These are phyloP conservation scores for Symphodus melops DNA, from an alignment of 2,113 vertebrate genomes.

Conservation along the genomic window DNA sequence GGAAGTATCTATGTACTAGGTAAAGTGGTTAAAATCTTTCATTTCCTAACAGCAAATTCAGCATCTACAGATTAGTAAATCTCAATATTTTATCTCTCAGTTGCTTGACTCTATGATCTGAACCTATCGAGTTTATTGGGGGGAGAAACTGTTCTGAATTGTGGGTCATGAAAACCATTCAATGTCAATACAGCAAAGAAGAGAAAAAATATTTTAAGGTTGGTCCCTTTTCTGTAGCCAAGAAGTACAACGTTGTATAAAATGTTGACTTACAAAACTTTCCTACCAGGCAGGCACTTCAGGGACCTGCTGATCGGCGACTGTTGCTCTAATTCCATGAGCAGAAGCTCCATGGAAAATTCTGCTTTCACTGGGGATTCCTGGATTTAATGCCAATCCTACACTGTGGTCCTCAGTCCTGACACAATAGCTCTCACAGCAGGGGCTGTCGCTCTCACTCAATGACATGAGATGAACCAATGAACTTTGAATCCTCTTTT, in stretches of 20 bases:
- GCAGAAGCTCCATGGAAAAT: constrained; percentile 16
- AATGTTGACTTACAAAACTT: background rate
- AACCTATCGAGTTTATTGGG: too few relatives aligned
- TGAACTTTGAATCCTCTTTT: constrained; percentile 28
- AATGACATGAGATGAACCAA: background rate
- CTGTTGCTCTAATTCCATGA: background rate
- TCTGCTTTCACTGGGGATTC: constrained; percentile 27
- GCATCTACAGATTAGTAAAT: too few relatives aligned
- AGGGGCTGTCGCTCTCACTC: constrained; percentile 12
- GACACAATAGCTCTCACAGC: constrained; percentile 20
- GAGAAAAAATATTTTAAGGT: background rate
- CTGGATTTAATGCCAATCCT: constrained; percentile 31
- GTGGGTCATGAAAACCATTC: background rate
- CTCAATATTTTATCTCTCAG: too few relatives aligned
- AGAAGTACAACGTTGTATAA: background rate
- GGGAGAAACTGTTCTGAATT: too few relatives aligned
- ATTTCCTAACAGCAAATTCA: too few relatives aligned
- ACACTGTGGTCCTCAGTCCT: background rate
- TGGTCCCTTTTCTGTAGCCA: background rate
- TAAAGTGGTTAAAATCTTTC: too few relatives aligned
- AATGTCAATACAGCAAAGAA: background rate
- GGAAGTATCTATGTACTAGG: too few relatives aligned
- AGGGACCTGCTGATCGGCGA: background rate
- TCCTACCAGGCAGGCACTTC: background rate
- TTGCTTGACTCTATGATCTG: too few relatives aligned